Evolutionary conservation across 2,113 vertebrate species (phyloP), one percentile per base, ranked within the genome.

Genomic region (Turdus rufiventris): DNA sequence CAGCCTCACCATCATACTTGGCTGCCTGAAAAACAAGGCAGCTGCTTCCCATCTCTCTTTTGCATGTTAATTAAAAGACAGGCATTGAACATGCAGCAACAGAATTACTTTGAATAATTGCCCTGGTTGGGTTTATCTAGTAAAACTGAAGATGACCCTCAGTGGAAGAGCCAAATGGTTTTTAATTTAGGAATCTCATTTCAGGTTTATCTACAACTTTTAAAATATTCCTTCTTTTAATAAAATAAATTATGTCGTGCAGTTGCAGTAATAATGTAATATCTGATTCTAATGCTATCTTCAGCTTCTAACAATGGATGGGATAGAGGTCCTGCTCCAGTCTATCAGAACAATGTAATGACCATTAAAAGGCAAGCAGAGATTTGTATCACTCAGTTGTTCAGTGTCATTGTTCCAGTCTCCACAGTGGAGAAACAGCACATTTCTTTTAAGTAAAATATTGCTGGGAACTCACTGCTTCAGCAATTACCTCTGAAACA

Each of bases 401-500:
- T 91, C 84, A 34, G 63, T 85, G 84, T 80, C 85, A 82, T 70
- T 83, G 75, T 88, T 85, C 65, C 70, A 73, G 53, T 51, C 90
- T 70, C 58, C 73, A 62, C 63, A 26, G 70, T 70, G 60, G 85
- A 63, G 95, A 85, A 94, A 91, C 83, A 85, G 93, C 94, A 88
- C 65, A 62, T 96, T 95, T 95, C 91, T 97, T 96, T 95, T 88
- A 98, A 98, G 96, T 97, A 97, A 98, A 97, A 97, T 96, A 97
- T 97, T 97, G 96, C 97, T 96, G 96, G 95, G 95, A 98, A 98
- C 97, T 98, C 97, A 97, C 95, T 97, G 97, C 97, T 98, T 98
- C 96, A 96, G 97, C 97, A 97, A 98, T 98, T 98, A 98, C 96
- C 97, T 96, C 97, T 97, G 98, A 96, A 98, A 97, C 96, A 96